Percentiles rank a stretch among this genome's conserved stretches.
These are phyloP conservation scores for Pachliopta kotzebuea DNA, from an alignment of 2,888 invertebrate species.

Conservation along the genomic window DNA sequence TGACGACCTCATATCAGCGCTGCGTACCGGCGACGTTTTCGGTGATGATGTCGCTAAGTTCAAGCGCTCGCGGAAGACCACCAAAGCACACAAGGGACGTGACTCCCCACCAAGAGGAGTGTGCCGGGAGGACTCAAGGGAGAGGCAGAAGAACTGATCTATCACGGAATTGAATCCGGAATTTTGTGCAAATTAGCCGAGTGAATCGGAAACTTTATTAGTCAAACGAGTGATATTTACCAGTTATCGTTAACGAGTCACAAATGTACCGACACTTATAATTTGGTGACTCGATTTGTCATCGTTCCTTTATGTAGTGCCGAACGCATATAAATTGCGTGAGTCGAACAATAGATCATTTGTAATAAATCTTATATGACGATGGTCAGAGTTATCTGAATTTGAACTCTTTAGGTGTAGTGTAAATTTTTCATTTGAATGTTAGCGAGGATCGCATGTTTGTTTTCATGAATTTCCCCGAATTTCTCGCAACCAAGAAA, in stretches of 20 bases:
- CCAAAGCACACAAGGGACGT: slow-evolving; percentile 68
- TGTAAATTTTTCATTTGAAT: slow-evolving; percentile 6
- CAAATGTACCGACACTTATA: background rate
- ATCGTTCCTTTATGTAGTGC: background rate
- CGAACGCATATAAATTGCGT: background rate
- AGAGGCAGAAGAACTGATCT: slow-evolving; percentile 68
- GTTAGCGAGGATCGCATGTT: background rate
- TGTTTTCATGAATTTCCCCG: slow-evolving; percentile 8
- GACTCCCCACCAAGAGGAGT: slow-evolving; percentile 69
- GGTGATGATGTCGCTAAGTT: slow-evolving; percentile 98
- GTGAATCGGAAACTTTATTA: slow-evolving; percentile 17
- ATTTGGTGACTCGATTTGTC: too few species aligned
- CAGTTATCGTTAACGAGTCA: slow-evolving; percentile 12
- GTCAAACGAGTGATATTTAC: slow-evolving; percentile 28
- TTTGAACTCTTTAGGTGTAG: slow-evolving; percentile 18
- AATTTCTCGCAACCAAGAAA: slow-evolving; percentile 22
- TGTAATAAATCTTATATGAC: slow-evolving; percentile 21
- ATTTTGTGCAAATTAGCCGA: slow-evolving; percentile 21
- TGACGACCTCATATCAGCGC: slow-evolving; percentile 96
- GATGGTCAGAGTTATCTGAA: slow-evolving; percentile 20
- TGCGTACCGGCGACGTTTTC: slow-evolving; percentile 96
- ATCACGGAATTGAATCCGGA: slow-evolving; percentile 15
- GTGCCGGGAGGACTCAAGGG: slow-evolving; percentile 72
- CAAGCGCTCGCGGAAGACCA: slow-evolving; percentile 69
- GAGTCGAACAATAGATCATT: slow-evolving; percentile 1